A percentile compares a stretch with the other conserved stretches of the same genome.
phyloP scores from a whole-genome alignment of 1,140 invertebrate genomes.

The Rhopalosiphum padi region DNA sequence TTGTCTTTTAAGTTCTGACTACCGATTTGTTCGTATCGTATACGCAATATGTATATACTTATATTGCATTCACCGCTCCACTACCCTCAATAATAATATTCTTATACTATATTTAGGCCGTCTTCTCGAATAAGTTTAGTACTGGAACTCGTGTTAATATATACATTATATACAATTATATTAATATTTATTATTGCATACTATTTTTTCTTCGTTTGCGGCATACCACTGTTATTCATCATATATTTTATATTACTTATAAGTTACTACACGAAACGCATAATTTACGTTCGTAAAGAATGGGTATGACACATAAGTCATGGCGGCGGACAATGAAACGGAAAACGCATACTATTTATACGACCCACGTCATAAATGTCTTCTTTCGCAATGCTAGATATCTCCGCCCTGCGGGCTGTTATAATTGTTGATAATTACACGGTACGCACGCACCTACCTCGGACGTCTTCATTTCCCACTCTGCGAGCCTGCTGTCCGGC shows the following conservation, averaged over 20 bases:
- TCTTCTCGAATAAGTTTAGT: background rate
- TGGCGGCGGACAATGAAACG: slow-evolving; percentile 29
- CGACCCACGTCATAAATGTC: slow-evolving; percentile 21
- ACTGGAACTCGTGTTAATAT: background rate
- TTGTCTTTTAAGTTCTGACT: background rate
- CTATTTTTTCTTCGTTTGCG: background rate
- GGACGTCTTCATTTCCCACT: slow-evolving; percentile 28
- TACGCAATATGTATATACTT: background rate
- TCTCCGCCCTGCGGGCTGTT: background rate
- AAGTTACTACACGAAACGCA: slow-evolving; percentile 12
- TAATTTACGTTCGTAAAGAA: slow-evolving; percentile 30
- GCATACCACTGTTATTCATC: background rate
- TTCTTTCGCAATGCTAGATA: slow-evolving; percentile 25
- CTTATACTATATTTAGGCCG: background rate
- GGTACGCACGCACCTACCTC: slow-evolving; percentile 6
- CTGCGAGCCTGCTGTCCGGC: background rate
- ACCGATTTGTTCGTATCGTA: background rate
- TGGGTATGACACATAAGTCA: background rate
- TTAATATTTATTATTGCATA: background rate
- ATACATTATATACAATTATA: background rate
- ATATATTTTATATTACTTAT: background rate
- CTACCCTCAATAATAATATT: background rate
- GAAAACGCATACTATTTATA: background rate
- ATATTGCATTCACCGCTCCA: background rate
- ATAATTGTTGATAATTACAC: slow-evolving; percentile 44